Base-by-base conservation (phyloP, 2,113 vertebrate species). In the Astur gentilis region DNA sequence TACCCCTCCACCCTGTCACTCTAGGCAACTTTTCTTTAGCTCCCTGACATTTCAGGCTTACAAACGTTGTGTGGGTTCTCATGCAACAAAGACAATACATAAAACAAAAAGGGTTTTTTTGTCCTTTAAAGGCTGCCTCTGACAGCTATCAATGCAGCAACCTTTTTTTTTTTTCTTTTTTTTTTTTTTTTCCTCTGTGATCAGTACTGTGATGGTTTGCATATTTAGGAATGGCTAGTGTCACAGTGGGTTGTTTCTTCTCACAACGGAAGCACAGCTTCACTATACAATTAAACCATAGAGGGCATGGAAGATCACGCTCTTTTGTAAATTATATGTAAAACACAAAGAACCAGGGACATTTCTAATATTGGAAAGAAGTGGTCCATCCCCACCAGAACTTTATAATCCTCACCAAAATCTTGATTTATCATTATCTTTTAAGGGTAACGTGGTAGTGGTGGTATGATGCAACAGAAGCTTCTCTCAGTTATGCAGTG, bases 71-170 rank as follows among this genome's bases (percentile, higher is more conserved):
- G 26, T 45, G 44, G 15, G 38, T 45, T 57, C 25, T 81, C 2
- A 0, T 22, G 29, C 23, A 73, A 83, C 11, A 73, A 52, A 50
- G 1, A 50, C 11, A 60, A 64, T 67, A 34, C 5, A 4, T 60
- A 12, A 44, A 80, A 31, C 2, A 36, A 66, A 52, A 66, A 8
- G 5, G 0, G 0, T 5, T 0, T 0, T 3, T 20, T 52, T 55
- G 3, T 64, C 9, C 12, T 70, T 58, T 75, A 67, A 67, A 64
- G 42, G 14, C 23, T 89, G 27, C 13, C 13, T 49, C 25, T 67
- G 4, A 50, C 18, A 62, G 34, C 7, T 50, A 73, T 45, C 25
- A 55, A 34, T 14, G 38, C 0, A 1, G 27, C 36, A 27, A 29
- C 25, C 8, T 12, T 22, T 47, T 14, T 6, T 42, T 44, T 44